Conservation (phyloP, 2,113 vertebrate species). For the Recurvirostra avosetta region DNA sequence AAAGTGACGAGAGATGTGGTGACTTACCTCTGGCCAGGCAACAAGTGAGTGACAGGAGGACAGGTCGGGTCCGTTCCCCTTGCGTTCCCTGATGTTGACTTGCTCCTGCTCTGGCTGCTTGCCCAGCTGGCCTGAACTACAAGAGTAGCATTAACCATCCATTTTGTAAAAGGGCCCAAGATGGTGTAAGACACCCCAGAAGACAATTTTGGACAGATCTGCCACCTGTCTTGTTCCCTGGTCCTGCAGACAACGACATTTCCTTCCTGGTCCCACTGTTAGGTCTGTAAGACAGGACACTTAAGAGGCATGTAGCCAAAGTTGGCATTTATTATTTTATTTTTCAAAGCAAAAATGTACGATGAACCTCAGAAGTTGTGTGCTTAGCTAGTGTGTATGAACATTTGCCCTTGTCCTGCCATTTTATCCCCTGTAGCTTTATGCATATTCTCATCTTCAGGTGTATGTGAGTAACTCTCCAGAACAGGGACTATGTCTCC, state of each 20-base stretch:
- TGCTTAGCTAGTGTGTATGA: background rate
- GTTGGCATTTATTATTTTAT: background rate
- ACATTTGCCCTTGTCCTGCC: background rate
- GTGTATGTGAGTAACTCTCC: background rate
- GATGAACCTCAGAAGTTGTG: background rate
- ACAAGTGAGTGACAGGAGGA: background rate
- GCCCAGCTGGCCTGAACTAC: background rate
- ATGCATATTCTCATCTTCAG: accelerated
- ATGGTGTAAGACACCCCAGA: background rate
- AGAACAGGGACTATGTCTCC: background rate
- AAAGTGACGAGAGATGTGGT: background rate
- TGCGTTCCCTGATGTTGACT: background rate
- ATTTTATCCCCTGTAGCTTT: background rate
- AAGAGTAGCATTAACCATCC: background rate
- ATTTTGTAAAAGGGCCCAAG: background rate
- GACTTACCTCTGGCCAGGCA: background rate
- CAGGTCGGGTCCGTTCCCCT: background rate
- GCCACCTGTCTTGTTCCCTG: background rate
- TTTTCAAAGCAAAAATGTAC: background rate
- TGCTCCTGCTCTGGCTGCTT: background rate
- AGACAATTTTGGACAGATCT: background rate
- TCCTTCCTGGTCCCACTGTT: background rate
- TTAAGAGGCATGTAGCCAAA: background rate
- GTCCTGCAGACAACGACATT: background rate
- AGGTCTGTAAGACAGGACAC: background rate